phyloP scores from a whole-genome alignment of 2,113 vertebrate species.

The Phrynosoma platyrhinos region DNA sequence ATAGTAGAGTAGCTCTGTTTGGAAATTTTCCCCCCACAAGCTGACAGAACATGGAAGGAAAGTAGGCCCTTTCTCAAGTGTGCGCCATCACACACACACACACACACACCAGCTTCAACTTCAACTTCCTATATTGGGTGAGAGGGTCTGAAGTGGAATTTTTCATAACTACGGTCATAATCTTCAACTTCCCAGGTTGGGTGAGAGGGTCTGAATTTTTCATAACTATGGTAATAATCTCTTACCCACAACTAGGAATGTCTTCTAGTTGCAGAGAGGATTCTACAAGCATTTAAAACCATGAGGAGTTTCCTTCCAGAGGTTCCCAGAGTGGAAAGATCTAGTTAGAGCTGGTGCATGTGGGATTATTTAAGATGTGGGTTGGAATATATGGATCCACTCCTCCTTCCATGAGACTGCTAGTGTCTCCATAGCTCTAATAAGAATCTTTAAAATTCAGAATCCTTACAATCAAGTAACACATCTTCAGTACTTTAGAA shows the following conservation, averaged over 20 bases:
- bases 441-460: background rate
- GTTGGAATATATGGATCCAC: background rate
- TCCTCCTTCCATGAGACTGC: background rate
- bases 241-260: too few species aligned
- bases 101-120: background rate
- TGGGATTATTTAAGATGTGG: background rate
- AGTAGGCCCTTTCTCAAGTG: background rate
- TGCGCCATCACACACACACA: background rate
- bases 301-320: background rate
- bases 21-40: background rate
- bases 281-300: background rate
- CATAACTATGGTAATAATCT: too few species aligned
- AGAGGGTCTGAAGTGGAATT: too few species aligned
- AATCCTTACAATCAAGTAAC: background rate
- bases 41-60: background rate
- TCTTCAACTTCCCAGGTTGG: background rate
- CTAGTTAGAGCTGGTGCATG: background rate
- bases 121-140: background rate
- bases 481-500: background rate
- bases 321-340: background rate
- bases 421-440: background rate
- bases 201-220: too few species aligned
- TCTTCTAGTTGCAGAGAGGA: background rate
- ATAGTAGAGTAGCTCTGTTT: background rate
- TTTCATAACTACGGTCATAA: too few species aligned